phyloP scores from a whole-genome alignment of 2,888 invertebrate genomes.

The Hydrotaea cyrtoneurina region DNA sequence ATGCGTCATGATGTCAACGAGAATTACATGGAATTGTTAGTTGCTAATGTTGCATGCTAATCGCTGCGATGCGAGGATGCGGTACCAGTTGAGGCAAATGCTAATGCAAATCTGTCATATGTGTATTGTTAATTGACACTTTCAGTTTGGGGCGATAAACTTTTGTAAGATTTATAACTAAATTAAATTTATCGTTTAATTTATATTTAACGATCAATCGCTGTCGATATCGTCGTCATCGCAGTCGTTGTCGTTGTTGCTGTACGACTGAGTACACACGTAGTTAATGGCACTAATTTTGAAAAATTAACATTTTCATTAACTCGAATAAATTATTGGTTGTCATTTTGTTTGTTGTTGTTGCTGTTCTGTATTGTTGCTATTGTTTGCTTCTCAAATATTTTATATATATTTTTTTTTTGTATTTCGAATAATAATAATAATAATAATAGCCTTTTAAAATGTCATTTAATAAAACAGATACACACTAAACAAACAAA shows the following conservation, averaged over 20 bases:
- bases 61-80: background rate
- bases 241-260: background rate
- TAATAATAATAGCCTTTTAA: slow-evolving; percentile 12
- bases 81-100: background rate
- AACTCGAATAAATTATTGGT: slow-evolving; percentile 13
- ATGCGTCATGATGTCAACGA: background rate
- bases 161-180: slow-evolving; percentile 6
- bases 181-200: background rate
- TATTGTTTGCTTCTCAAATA: background rate
- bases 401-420: too few relatives aligned
- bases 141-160: background rate
- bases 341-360: background rate
- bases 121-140: slow-evolving; percentile 22
- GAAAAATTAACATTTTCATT: slow-evolving; percentile 31
- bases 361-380: background rate
- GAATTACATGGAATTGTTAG: background rate
- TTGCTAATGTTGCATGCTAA: background rate
- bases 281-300: slow-evolving; percentile 23
- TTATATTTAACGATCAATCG: slow-evolving; percentile 8
- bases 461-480: slow-evolving; percentile 8
- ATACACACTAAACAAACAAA: background rate
- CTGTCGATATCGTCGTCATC: background rate
- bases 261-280: too few relatives aligned
- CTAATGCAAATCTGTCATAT: slow-evolving; percentile 21
- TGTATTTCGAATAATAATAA: background rate